These are phyloP conservation scores for Clamator glandarius DNA, from an alignment of 2,797 vertebrate genomes.

Conservation along the genomic window DNA sequence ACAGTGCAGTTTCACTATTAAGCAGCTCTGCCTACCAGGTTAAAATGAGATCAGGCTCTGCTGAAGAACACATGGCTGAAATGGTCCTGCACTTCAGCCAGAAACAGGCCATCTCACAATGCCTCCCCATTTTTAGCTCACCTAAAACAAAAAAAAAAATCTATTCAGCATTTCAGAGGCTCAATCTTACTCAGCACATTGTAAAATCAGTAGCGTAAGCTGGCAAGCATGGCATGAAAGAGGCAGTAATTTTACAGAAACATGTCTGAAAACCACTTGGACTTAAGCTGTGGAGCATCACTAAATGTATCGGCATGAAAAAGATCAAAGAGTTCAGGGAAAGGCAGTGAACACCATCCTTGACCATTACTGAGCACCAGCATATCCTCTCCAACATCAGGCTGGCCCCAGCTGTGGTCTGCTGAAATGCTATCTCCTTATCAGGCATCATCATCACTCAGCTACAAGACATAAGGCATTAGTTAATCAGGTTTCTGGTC, in stretches of 20 bases:
- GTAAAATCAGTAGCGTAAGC: not conserved
- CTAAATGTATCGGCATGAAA: not conserved
- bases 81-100: slow-evolving; percentile 9
- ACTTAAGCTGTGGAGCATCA: not conserved
- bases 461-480: not conserved
- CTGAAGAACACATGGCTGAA: not conserved
- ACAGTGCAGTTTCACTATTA: not conserved
- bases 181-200: not conserved
- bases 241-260: not conserved
- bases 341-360: not conserved
- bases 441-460: not conserved
- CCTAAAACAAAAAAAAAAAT: not conserved
- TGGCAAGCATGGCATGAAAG: not conserved
- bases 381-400: not conserved
- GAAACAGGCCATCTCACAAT: slow-evolving; percentile 47
- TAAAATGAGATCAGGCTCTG: slow-evolving; percentile 53
- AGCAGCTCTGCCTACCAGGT: slow-evolving; percentile 3
- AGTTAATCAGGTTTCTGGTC: not conserved
- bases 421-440: not conserved
- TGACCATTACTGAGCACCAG: not conserved
- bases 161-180: not conserved
- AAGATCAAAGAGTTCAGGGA: not conserved
- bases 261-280: not conserved
- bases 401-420: not conserved
- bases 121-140: not conserved